A percentile compares a stretch with the other conserved stretches of the same genome.
phyloP scores from a whole-genome alignment of 1,140 invertebrate genomes.

The Oppia nitens region DNA sequence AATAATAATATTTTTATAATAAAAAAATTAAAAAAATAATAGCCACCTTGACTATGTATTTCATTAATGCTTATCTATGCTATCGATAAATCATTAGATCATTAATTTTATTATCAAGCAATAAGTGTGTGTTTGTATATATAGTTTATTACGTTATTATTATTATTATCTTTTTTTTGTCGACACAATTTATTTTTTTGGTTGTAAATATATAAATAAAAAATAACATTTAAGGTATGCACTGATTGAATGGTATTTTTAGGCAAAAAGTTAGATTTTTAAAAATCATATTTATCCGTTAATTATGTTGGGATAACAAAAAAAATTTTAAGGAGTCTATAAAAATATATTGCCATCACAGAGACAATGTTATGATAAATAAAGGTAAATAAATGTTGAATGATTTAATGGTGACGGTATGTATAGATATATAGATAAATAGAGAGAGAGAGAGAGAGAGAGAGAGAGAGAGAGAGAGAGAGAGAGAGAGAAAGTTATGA shows the following conservation, averaged over 20 bases:
- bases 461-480: slow-evolving; percentile 6
- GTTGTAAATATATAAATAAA: no score
- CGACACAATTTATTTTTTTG: no score
- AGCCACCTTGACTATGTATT: no score
- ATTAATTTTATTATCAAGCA: no score
- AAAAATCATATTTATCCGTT: background rate
- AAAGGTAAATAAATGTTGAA: background rate
- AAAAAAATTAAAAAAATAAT: no score
- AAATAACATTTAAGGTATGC: background rate
- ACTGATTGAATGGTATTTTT: background rate
- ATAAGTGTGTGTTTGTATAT: no score
- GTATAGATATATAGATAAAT: background rate
- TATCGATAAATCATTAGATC: no score
- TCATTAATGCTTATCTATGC: no score
- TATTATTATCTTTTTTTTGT: no score
- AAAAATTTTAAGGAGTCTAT: background rate
- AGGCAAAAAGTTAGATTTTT: background rate
- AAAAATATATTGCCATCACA: background rate
- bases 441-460: background rate
- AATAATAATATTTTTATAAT: no score
- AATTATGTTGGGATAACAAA: background rate
- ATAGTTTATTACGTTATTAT: no score
- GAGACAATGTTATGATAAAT: background rate
- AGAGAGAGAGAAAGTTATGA: background rate
- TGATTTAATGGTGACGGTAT: background rate